Conservation (phyloP, 2,888 invertebrate genomes). For the Eulithis prunata region DNA sequence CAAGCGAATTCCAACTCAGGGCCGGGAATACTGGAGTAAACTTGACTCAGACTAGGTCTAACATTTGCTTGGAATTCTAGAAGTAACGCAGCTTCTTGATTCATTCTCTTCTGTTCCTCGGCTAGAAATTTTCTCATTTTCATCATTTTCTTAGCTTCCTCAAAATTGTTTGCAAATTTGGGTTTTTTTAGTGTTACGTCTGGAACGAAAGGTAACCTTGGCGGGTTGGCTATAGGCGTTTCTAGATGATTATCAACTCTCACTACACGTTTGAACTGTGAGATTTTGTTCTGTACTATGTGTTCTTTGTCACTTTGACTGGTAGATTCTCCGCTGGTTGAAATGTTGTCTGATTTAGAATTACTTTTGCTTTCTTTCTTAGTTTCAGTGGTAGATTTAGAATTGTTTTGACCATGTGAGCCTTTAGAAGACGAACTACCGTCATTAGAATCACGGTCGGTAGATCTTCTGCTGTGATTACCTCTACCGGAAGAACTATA, state of each 20-base stretch:
- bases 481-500: conserved; percentile 87
- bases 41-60: conserved; percentile 76
- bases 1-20: conserved; percentile 81
- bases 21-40: conserved; percentile 77
- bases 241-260: conserved; percentile 74
- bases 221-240: conserved; percentile 65
- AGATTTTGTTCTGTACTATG: conserved; percentile 47
- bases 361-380: conserved; percentile 73
- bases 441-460: conserved; percentile 92
- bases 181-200: conserved; percentile 85
- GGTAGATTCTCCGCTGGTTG: conserved; percentile 77
- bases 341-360: conserved; percentile 75
- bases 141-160: conserved; percentile 87
- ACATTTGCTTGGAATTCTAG: conserved; percentile 80
- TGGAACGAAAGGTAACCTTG: conserved; percentile 72
- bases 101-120: conserved; percentile 84
- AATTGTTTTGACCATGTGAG: conserved; percentile 63
- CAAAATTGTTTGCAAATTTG: conserved; percentile 87
- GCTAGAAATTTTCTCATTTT: conserved; percentile 87
- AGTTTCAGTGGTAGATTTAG: conserved; percentile 65
- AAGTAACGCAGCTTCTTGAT: conserved; percentile 77
- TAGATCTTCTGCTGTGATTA: conserved; percentile 87
- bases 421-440: conserved; percentile 84
- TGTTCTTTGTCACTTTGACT: conserved; percentile 81
- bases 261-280: conserved; percentile 62